Base-by-base conservation (phyloP, 2,797 vertebrate genomes). In the Trachurus trachurus region DNA sequence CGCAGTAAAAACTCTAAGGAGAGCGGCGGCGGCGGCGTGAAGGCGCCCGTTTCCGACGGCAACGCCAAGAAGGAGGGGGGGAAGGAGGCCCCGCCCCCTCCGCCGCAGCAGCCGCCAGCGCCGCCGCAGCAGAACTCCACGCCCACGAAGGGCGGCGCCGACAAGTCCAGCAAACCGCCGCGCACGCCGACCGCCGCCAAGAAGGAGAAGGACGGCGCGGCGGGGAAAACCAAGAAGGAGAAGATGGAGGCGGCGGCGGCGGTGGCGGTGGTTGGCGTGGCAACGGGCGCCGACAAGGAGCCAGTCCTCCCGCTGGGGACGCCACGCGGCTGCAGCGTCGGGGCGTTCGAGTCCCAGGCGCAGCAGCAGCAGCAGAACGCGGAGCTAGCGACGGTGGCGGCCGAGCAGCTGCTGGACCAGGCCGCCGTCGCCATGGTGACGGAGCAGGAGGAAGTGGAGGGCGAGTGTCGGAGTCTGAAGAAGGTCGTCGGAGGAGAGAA, bases 1-100 rank as follows among this genome's bases (percentile, higher is more conserved):
- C 97, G 98, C 87, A 98, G 91, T 93, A 99, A 99, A 93, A 98
- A 96, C 95, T 96, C 96, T 87, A 99, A 99, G 93, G 98, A 99
- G 91, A 95, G n/a, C n/a, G n/a, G n/a, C n/a, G n/a, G n/a, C n/a
- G n/a, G n/a, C n/a, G n/a, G 91, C 21, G 87, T 93, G 54, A 98
- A 99, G 90, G 92, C 95, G 81, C 94, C 96, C 3, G 91, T 94
- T 66, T 82, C 93, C 1, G 97, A 99, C 61, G 96, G 94, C n/a
- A n/a, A n/a, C 78, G 88, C 94, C 13, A 99, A 99, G 93, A 99
- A 98, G 82, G 98, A 99, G n/a, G n/a, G n/a, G n/a, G n/a, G n/a
- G n/a, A n/a, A n/a, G n/a, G n/a, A n/a, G n/a, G n/a, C n/a, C n/a
- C n/a, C n/a, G n/a, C n/a, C n/a, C n/a, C n/a, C n/a, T n/a, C n/a